Percentiles rank a stretch among this genome's conserved stretches.
Conservation (phyloP, 2,888 invertebrate genomes). For the Metacarcinus magister region DNA sequence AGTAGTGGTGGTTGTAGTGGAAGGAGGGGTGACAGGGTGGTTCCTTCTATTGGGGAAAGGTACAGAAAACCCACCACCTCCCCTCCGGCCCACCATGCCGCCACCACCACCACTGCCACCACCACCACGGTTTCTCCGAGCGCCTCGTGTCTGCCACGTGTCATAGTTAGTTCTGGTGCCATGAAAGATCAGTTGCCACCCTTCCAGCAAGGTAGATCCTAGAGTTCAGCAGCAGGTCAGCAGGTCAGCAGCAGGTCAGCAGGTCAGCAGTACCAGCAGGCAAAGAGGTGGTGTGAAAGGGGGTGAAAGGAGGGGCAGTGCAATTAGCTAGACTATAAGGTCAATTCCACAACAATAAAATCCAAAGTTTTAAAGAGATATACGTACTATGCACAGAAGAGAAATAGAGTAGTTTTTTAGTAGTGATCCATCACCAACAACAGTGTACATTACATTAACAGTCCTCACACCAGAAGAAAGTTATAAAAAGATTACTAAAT, state of each 20-base stretch:
- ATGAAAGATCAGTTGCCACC: conserved; percentile 80
- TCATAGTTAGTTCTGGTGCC: conserved; percentile 80
- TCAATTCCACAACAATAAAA: conserved; percentile 41
- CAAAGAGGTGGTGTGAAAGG: conserved; percentile 49
- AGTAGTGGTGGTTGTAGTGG: conserved; percentile 64
- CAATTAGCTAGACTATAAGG: conserved; percentile 78
- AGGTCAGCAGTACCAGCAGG: conserved; percentile 72
- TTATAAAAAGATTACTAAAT: background rate
- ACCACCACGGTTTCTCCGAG: conserved; percentile 74
- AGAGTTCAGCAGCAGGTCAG: conserved; percentile 71
- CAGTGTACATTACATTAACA: background rate
- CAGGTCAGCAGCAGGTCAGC: conserved; percentile 73
- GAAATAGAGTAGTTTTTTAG: background rate
- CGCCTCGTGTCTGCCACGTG: conserved; percentile 76
- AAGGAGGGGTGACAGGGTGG: conserved; percentile 52
- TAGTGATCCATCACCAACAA: background rate
- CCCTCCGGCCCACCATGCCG: conserved; percentile 50
- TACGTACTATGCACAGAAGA: conserved; percentile 1
- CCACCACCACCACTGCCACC: conserved; percentile 61
- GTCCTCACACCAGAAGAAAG: background rate
- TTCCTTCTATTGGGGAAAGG: conserved; percentile 57
- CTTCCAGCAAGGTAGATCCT: conserved; percentile 76
- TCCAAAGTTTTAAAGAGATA: background rate
- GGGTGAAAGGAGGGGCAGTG: conserved; percentile 72
- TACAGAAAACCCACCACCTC: conserved; percentile 55